These are phyloP conservation scores for Montipora foliosa DNA, from an alignment of 64 coral and sea anemone genomes.

Conservation along the genomic window DNA sequence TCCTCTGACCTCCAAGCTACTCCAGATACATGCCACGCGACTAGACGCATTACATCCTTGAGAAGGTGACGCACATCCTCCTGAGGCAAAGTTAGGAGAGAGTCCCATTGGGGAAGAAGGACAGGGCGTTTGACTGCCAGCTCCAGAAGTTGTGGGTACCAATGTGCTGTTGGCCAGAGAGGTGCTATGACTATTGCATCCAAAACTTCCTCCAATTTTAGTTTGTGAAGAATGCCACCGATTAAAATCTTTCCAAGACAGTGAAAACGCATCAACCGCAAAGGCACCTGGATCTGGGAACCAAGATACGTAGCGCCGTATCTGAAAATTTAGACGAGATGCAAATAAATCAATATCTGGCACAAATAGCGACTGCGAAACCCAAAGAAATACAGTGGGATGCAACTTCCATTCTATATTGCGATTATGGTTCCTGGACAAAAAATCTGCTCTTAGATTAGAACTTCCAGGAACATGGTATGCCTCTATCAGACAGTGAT, in stretches of 20 bases:
- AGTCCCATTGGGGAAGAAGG: slow-evolving; percentile 29
- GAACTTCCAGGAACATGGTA: not conserved
- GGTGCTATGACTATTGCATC: slow-evolving; percentile 46
- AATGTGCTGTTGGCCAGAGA: slow-evolving; percentile 59
- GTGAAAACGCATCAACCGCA: not conserved
- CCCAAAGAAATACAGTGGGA: slow-evolving; percentile 19
- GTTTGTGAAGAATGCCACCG: not conserved
- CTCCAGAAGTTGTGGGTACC: slow-evolving; percentile 55
- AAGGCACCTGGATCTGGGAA: not conserved
- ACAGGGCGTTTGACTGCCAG: slow-evolving; percentile 38
- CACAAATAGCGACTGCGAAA: not conserved
- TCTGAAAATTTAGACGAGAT: not conserved
- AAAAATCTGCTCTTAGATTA: slow-evolving; percentile 26
- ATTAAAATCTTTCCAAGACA: slow-evolving; percentile 11
- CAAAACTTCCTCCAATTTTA: slow-evolving; percentile 4
- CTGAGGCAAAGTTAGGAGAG: slow-evolving; percentile 25
- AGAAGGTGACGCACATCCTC: slow-evolving; percentile 29
- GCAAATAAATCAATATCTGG: slow-evolving; percentile 29
- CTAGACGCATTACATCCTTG: slow-evolving; percentile 30
- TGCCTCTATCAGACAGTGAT: not conserved
- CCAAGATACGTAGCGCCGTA: not conserved
- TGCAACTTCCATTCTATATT: slow-evolving; percentile 28
- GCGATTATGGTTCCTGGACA: slow-evolving; percentile 2
- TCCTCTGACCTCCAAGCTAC: not conserved
- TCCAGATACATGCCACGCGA: slow-evolving; percentile 69